Percentiles rank a stretch among this genome's conserved stretches.
phyloP scores from a whole-genome alignment of 2,797 vertebrate genomes.

The Okamejei kenojei region DNA sequence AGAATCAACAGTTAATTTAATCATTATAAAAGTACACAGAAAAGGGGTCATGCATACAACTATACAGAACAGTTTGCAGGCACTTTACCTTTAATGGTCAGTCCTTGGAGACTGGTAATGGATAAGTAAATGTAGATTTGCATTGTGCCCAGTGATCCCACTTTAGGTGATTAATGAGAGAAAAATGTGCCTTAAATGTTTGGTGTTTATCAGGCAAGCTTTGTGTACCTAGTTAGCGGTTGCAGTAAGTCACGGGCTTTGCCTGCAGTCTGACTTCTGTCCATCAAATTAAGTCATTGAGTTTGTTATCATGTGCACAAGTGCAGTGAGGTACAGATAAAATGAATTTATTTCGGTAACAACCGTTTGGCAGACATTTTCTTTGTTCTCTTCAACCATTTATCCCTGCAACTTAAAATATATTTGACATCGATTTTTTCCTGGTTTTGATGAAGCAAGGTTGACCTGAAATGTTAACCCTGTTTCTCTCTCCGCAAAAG shows the following conservation, averaged over 20 bases:
- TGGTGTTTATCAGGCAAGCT: constrained; percentile 11
- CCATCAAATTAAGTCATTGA: neutral
- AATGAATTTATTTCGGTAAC: no score
- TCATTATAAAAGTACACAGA: constrained; percentile 17
- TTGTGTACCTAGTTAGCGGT: neutral
- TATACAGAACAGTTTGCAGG: neutral
- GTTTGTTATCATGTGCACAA: no score
- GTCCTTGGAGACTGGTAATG: constrained; percentile 34
- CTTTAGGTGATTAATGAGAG: constrained; percentile 24
- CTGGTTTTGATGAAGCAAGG: no score
- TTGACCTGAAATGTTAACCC: no score
- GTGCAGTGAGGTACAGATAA: no score
- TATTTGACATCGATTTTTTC: no score
- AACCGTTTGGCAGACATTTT: no score
- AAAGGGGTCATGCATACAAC: constrained; percentile 18
- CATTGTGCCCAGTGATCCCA: neutral
- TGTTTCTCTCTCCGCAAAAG: no score
- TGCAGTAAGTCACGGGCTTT: neutral
- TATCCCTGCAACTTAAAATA: no score
- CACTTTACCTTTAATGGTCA: constrained; percentile 4
- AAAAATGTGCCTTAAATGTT: neutral
- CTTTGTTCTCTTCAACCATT: no score
- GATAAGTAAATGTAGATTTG: constrained; percentile 23
- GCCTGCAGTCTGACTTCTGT: neutral
- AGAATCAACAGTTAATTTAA: constrained; percentile 34